Evolutionary conservation across 1,140 invertebrate genomes (phyloP).

Genomic region (Drosophila chauvacae): DNA sequence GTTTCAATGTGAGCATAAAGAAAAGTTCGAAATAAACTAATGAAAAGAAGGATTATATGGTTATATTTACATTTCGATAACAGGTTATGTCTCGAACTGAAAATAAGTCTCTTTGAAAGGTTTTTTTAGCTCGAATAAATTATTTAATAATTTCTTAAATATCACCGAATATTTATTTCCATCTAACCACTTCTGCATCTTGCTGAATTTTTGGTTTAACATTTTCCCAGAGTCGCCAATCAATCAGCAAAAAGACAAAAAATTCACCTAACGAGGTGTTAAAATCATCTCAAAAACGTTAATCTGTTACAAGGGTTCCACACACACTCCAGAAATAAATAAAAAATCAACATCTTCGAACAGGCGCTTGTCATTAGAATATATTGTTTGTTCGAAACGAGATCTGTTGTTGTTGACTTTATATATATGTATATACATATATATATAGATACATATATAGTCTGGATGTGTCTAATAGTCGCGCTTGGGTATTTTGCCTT

Average conservation of each 20-base stretch:
- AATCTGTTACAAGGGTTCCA: conserved; percentile 68
- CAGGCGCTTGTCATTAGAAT: conserved; percentile 79
- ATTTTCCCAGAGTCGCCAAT: neutral
- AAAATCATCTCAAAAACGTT: conserved; percentile 71
- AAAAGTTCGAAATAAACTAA: neutral
- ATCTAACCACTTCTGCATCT: neutral
- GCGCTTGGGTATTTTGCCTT: conserved; percentile 60
- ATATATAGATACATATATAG: conserved; percentile 15
- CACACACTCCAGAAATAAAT: conserved; percentile 1
- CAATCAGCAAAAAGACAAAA: conserved; percentile 43
- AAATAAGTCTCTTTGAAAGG: too few species aligned
- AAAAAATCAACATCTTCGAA: conserved; percentile 7
- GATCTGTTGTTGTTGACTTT: conserved; percentile 77
- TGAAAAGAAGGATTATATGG: neutral
- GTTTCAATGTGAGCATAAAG: neutral
- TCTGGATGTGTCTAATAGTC: conserved; percentile 62
- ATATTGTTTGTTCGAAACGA: conserved; percentile 59
- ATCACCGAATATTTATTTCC: neutral
- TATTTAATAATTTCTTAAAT: neutral
- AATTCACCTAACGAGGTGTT: conserved; percentile 81
- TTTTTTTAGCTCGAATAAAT: too few species aligned
- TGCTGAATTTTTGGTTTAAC: neutral
- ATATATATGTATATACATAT: neutral
- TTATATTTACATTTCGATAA: neutral
- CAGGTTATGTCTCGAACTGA: too few species aligned